Conservation (phyloP, 37 sponge, comb jelly and placozoan genomes). For the Trichoplax adhaerens region DNA sequence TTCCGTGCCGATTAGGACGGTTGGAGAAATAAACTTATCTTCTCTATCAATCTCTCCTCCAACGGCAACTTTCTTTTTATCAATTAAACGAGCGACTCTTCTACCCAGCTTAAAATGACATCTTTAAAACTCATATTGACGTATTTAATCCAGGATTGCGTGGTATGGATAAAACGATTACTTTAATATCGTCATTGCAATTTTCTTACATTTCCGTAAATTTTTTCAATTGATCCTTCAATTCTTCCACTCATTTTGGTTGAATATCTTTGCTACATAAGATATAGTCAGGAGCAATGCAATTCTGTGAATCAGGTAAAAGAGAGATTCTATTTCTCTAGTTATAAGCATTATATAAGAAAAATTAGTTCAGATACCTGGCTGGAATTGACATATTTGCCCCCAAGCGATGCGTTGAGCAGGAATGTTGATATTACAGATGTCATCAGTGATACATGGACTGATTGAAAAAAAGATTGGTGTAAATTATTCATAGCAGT, state of each 20-base stretch:
- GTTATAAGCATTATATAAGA: too few relatives aligned
- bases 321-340: too few relatives aligned
- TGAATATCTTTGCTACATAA: constrained; percentile 30
- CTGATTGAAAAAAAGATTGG: constrained; percentile 7
- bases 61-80: constrained; percentile 1
- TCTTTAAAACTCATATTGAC: too few relatives aligned
- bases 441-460: constrained; percentile 37
- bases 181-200: too few relatives aligned
- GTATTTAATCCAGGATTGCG: too few relatives aligned
- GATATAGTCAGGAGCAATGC: constrained; percentile 84
- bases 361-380: not conserved
- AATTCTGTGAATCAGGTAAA: constrained; percentile 23
- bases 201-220: constrained; percentile 33
- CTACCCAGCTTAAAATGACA: too few relatives aligned
- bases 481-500: too few relatives aligned
- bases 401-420: constrained; percentile 68
- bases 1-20: constrained; percentile 45
- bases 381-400: constrained; percentile 3
- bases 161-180: too few relatives aligned
- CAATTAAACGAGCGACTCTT: too few relatives aligned
- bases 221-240: constrained; percentile 30
- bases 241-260: constrained; percentile 26
- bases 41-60: constrained; percentile 55
- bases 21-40: constrained; percentile 52
- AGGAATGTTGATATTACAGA: constrained; percentile 47